A percentile compares a stretch with the other conserved stretches of the same genome.
These are phyloP conservation scores for Doryteuthis pealeii DNA, from an alignment of 1,140 invertebrate genomes.

Conservation along the genomic window DNA sequence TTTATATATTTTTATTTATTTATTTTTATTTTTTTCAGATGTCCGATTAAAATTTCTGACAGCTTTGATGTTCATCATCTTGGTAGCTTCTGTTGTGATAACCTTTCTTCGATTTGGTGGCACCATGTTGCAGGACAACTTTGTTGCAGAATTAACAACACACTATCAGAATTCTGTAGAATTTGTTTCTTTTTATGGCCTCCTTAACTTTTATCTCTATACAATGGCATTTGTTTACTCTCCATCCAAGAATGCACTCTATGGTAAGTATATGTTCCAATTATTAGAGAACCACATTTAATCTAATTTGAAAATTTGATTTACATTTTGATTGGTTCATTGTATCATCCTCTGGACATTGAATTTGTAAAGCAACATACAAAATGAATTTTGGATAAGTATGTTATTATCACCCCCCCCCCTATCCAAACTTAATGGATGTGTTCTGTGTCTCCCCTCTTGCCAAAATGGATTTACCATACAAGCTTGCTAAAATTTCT, in stretches of 20 bases:
- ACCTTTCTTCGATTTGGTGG: slow-evolving; percentile 83
- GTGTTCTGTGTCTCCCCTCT: too few relatives aligned
- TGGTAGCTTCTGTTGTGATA: slow-evolving; percentile 76
- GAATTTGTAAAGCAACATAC: too few relatives aligned
- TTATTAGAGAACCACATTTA: too few relatives aligned
- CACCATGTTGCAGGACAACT: slow-evolving; percentile 88
- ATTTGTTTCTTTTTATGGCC: slow-evolving; percentile 93
- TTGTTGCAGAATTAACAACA: slow-evolving; percentile 82
- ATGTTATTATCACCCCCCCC: too few relatives aligned
- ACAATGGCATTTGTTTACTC: slow-evolving; percentile 94
- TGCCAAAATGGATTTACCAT: too few relatives aligned
- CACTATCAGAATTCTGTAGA: slow-evolving; percentile 88
- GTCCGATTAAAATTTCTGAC: slow-evolving; percentile 89
- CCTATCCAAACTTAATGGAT: too few relatives aligned
- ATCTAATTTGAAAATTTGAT: too few relatives aligned
- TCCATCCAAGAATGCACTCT: slow-evolving; percentile 76
- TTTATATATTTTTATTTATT: too few relatives aligned
- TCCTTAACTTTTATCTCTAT: slow-evolving; percentile 92
- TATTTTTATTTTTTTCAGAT: slow-evolving; percentile 67
- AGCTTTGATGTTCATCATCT: slow-evolving; percentile 79
- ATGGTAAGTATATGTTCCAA: slow-evolving; percentile 68
- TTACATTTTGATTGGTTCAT: too few relatives aligned
- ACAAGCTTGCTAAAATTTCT: too few relatives aligned
- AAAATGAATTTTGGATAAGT: too few relatives aligned
- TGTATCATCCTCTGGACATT: too few relatives aligned